phyloP scores from a whole-genome alignment of 1,140 invertebrate genomes.

The Habropoda laboriosa region DNA sequence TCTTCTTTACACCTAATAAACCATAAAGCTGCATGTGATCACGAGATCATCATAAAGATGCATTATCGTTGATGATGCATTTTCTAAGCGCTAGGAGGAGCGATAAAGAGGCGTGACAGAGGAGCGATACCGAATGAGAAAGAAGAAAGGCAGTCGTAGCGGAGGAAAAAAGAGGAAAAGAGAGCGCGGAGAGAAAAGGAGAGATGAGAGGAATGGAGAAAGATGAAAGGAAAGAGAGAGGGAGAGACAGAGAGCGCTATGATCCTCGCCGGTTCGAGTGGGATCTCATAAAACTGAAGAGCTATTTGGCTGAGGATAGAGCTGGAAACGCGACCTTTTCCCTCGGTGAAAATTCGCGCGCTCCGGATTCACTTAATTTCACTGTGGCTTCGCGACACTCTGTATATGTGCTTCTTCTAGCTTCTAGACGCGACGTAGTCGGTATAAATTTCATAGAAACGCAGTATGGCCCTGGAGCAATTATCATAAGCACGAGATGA shows the following conservation, averaged over 20 bases:
- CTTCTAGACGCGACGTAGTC: too few relatives aligned
- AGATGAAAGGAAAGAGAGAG: background rate
- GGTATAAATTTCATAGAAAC: background rate
- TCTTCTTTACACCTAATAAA: background rate
- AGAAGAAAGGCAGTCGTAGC: too few relatives aligned
- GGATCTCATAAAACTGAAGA: constrained; percentile 55
- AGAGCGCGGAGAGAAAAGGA: background rate
- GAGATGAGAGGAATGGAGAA: background rate
- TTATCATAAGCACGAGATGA: background rate
- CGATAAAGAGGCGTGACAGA: background rate
- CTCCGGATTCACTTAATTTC: constrained; percentile 22
- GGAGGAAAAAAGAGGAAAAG: background rate
- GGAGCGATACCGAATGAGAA: background rate
- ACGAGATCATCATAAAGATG: background rate
- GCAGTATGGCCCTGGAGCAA: background rate
- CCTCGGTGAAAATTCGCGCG: constrained; percentile 14
- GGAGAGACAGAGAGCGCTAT: constrained; percentile 19
- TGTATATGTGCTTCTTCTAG: background rate
- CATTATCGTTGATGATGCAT: constrained; percentile 26
- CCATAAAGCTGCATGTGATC: background rate
- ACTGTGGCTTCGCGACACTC: background rate
- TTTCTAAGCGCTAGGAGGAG: background rate
- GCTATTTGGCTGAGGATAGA: constrained; percentile 35
- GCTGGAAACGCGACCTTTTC: constrained; percentile 25
- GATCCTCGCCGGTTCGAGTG: constrained; percentile 38